phyloP scores from a whole-genome alignment of 2,797 vertebrate genomes.

The Strix occidentalis region DNA sequence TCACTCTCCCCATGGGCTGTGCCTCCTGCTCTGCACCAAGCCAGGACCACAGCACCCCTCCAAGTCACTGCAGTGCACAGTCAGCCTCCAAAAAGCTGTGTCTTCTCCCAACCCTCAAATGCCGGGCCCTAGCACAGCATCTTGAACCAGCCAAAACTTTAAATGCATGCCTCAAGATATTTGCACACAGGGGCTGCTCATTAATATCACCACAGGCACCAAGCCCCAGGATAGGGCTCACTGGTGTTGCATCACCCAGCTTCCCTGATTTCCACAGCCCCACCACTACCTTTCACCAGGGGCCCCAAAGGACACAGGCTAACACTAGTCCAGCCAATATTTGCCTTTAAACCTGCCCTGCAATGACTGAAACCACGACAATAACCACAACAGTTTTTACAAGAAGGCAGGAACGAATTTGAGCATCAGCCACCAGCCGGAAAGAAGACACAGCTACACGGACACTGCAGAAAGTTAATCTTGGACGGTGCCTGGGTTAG shows the following conservation, averaged over 20 bases:
- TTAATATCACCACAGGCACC: neutral
- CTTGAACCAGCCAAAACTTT: neutral
- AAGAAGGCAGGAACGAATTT: neutral
- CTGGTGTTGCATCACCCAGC: neutral
- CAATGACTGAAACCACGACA: neutral
- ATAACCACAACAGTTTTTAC: neutral
- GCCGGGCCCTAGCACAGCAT: neutral
- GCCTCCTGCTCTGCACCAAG: neutral
- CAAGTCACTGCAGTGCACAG: neutral
- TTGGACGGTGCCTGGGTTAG: neutral
- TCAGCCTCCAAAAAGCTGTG: neutral
- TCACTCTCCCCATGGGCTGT: accelerated
- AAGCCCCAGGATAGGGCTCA: neutral
- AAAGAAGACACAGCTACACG: accelerated
- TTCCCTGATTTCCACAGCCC: neutral
- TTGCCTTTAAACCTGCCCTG: neutral
- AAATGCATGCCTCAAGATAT: neutral
- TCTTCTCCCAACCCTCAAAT: neutral
- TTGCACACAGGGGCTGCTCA: neutral
- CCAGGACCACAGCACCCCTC: neutral
- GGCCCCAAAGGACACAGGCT: neutral
- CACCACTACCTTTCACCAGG: neutral
- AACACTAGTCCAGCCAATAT: neutral
- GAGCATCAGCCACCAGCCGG: neutral
- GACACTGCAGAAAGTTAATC: neutral